Evolutionary conservation across 2,888 invertebrate genomes (phyloP), one percentile per base, ranked within the genome.

Genomic region (Lepidochitona cinerea): DNA sequence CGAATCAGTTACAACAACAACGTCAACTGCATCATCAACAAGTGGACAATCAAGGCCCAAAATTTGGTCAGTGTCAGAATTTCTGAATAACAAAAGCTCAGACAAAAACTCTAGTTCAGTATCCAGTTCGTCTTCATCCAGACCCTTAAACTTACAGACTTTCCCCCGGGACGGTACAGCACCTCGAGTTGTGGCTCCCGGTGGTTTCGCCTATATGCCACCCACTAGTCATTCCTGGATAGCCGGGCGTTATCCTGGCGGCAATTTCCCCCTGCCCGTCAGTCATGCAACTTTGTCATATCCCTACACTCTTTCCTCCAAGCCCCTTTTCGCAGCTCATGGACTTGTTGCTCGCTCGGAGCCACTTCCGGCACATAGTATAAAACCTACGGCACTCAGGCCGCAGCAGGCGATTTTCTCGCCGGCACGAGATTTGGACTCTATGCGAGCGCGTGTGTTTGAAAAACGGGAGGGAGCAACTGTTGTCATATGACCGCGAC

Each of bases 211-310:
- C 32, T 59, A 59, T 32, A 29, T 59, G 59, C 59, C 59, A 12
- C 59, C 59, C 23, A 59, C 59, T 59, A 59, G 59, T 59, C 59
- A 59, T 59, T 59, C 59, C 59, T 59, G 59, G 59, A 59, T 59
- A 4, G 32, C 59, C 26, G 59, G 59, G 32, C 59, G 59, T 26
- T 59, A 59, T 26, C 59, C 59, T 18, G 26, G 26, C 26, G 59
- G 59, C 23, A 59, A 29, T 26, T 79, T 78, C 73, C 77, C 83
- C 14, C 73, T 87, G 37, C 82, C 87, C 6, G 74, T 87, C 32
- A 81, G 83, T 74, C 87, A 87, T 68, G 81, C 85, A 32, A 85
- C 87, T 7, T 75, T 87, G n/a, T 86, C 86, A 12, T 87, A 87
- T 71, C 87, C 87, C 6, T 87, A 87, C 72, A 81, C 83, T 33